phyloP scores from a whole-genome alignment of 1,140 invertebrate species.

The Zaprionus nigranus region DNA sequence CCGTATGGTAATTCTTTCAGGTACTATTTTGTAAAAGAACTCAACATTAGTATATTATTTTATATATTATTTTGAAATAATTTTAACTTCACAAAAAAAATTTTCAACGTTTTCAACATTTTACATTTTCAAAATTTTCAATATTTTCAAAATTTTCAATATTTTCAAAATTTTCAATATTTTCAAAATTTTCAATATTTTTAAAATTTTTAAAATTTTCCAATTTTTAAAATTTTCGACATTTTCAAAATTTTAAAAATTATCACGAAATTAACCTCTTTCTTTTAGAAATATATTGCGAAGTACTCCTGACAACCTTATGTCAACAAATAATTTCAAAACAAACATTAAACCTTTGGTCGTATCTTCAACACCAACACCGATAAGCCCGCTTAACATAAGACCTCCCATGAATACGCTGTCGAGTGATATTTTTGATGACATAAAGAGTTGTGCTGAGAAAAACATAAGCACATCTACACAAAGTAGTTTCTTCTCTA shows the following conservation, averaged over 20 bases:
- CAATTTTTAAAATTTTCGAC: too few relatives aligned
- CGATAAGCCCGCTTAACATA: neutral
- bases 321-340: neutral
- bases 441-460: constrained; percentile 14
- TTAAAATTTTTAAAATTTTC: too few relatives aligned
- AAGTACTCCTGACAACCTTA: neutral
- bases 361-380: neutral
- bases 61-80: neutral
- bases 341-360: neutral
- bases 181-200: too few relatives aligned
- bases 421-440: neutral
- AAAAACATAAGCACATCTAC: neutral
- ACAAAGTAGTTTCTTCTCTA: neutral
- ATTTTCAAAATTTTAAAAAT: too few relatives aligned
- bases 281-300: constrained; percentile 3
- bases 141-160: too few relatives aligned
- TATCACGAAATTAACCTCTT: neutral
- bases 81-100: neutral
- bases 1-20: constrained; percentile 9
- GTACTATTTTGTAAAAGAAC: constrained; percentile 8
- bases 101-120: too few relatives aligned
- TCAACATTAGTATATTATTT: too few relatives aligned
- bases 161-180: too few relatives aligned
- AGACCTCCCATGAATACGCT: neutral
- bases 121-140: too few relatives aligned